A percentile compares a stretch with the other conserved stretches of the same genome.
These are phyloP conservation scores for Campylomormyrus numenius DNA, from an alignment of 2,113 vertebrate genomes.

Conservation along the genomic window DNA sequence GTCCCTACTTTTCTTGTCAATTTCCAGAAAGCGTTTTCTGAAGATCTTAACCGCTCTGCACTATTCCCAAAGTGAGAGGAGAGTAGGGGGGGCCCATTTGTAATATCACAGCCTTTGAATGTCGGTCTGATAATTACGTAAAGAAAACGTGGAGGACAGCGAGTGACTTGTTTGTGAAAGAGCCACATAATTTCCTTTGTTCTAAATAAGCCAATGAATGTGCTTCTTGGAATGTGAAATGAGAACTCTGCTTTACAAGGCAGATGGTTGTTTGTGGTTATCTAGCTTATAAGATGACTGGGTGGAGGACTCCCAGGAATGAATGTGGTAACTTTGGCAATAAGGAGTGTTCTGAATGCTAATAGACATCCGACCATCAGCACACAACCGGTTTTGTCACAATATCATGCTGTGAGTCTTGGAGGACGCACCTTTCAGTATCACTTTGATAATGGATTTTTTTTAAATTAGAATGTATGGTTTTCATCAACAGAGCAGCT, in stretches of 20 bases:
- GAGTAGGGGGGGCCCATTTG: not conserved
- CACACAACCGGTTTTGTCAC: not conserved
- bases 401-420: not conserved
- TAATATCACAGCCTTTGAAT: not conserved
- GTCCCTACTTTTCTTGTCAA: not conserved
- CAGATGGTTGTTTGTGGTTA: not conserved
- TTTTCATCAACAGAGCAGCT: conserved; percentile 73
- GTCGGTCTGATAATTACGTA: not conserved
- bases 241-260: not conserved
- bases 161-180: not conserved
- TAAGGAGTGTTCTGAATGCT: not conserved
- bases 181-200: not conserved
- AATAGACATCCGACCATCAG: not conserved
- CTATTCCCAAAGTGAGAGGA: not conserved
- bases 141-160: not conserved
- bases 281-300: not conserved
- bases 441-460: no score
- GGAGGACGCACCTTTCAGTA: not conserved
- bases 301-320: not conserved
- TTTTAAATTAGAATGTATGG: not conserved
- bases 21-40: not conserved
- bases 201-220: not conserved
- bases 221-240: not conserved
- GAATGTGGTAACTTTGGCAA: not conserved
- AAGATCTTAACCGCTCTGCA: not conserved